A percentile compares a stretch with the other conserved stretches of the same genome.
Conservation (phyloP, 1,140 invertebrate genomes). For the Atta colombica region DNA sequence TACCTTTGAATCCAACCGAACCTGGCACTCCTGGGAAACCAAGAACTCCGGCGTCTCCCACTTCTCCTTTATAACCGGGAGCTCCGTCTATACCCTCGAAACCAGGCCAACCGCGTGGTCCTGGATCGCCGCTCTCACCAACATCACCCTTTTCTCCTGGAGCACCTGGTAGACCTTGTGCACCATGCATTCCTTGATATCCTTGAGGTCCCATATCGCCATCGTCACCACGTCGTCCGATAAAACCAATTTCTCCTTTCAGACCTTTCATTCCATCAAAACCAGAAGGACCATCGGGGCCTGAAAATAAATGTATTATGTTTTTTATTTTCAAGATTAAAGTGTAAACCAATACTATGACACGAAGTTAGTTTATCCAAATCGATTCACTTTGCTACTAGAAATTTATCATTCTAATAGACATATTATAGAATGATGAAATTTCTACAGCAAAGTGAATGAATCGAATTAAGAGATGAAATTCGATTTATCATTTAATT, state of each 20-base stretch:
- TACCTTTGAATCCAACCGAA: slow-evolving; percentile 81
- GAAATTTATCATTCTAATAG: not conserved
- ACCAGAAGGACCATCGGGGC: slow-evolving; percentile 76
- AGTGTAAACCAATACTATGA: not conserved
- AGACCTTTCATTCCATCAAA: slow-evolving; percentile 84
- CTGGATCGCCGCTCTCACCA: slow-evolving; percentile 81
- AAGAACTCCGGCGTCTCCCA: slow-evolving; percentile 86
- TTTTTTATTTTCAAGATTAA: not conserved
- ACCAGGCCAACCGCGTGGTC: slow-evolving; percentile 86
- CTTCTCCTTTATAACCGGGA: slow-evolving; percentile 88
- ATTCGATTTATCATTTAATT: not conserved
- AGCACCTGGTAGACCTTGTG: slow-evolving; percentile 85
- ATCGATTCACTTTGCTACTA: too few species aligned
- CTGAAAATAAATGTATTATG: slow-evolving; percentile 37
- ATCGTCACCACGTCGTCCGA: slow-evolving; percentile 88
- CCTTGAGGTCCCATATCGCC: slow-evolving; percentile 87
- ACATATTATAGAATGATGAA: not conserved
- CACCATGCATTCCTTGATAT: slow-evolving; percentile 85
- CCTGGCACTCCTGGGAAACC: slow-evolving; percentile 88
- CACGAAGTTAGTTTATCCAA: not conserved
- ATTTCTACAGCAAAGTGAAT: not conserved
- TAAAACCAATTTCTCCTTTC: slow-evolving; percentile 87
- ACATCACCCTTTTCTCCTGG: slow-evolving; percentile 87
- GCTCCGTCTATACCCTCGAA: slow-evolving; percentile 85
- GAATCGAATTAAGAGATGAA: not conserved